phyloP scores from a whole-genome alignment of 2,888 invertebrate species.

The Globia sparganii region DNA sequence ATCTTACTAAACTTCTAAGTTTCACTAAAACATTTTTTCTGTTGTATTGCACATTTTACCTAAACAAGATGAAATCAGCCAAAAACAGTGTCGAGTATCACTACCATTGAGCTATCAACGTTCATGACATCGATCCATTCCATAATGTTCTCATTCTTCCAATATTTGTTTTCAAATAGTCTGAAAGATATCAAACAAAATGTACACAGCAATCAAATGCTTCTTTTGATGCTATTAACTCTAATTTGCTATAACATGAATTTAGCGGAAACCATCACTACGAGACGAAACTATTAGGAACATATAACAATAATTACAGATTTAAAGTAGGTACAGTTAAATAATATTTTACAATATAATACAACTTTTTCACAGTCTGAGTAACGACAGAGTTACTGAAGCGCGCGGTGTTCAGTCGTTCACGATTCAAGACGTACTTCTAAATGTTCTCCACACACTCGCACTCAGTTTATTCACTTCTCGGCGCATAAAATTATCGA shows the following conservation, averaged over 20 bases:
- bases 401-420: slow-evolving; percentile 43
- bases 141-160: slow-evolving; percentile 21
- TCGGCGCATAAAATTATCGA: slow-evolving; percentile 69
- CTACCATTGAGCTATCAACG: slow-evolving; percentile 21
- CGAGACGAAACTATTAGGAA: slow-evolving; percentile 88
- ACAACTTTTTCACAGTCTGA: slow-evolving; percentile 69
- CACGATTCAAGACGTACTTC: slow-evolving; percentile 48
- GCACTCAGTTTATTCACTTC: slow-evolving; percentile 71
- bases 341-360: slow-evolving; percentile 86
- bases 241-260: slow-evolving; percentile 77
- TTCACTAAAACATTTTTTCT: slow-evolving; percentile 73
- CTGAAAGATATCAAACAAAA: slow-evolving; percentile 63
- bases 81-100: slow-evolving; percentile 39
- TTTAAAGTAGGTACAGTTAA: slow-evolving; percentile 81
- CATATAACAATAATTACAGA: slow-evolving; percentile 88
- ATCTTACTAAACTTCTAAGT: slow-evolving; percentile 79
- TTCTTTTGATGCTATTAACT: slow-evolving; percentile 66
- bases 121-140: slow-evolving; percentile 20
- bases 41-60: slow-evolving; percentile 87
- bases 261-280: slow-evolving; percentile 81
- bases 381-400: slow-evolving; percentile 51
- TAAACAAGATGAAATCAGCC: slow-evolving; percentile 61
- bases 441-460: slow-evolving; percentile 63
- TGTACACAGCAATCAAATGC: slow-evolving; percentile 68
- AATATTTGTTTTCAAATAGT: slow-evolving; percentile 31